These are phyloP conservation scores for Macrophya annulata DNA, from an alignment of 2,888 invertebrate species.

Conservation along the genomic window DNA sequence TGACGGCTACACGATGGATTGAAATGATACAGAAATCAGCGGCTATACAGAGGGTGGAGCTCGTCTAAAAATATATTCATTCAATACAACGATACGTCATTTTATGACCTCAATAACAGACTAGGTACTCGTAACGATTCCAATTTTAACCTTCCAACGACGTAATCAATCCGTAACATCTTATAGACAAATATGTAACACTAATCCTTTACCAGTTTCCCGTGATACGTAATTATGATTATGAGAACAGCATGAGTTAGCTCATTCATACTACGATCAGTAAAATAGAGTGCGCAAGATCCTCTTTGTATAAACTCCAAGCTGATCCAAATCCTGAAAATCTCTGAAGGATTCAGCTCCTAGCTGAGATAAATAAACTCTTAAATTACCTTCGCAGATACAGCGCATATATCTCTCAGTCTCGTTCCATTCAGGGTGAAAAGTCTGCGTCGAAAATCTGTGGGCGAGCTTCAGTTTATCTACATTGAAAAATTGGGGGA, in stretches of 20 bases:
- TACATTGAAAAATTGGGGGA: background rate
- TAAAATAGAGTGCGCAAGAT: background rate
- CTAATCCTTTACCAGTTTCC: background rate
- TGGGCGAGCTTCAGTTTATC: background rate
- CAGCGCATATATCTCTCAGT: background rate
- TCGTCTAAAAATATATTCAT: constrained; percentile 35
- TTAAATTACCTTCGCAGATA: background rate
- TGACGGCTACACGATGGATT: background rate
- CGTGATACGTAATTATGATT: background rate
- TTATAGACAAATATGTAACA: background rate
- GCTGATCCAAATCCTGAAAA: background rate
- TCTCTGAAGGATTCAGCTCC: background rate
- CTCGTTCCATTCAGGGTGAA: constrained; percentile 1
- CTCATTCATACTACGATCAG: background rate
- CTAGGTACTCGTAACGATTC: background rate
- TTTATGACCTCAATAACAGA: constrained; percentile 35
- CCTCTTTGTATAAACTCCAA: background rate
- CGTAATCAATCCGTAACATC: constrained; percentile 3
- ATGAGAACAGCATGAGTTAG: background rate
- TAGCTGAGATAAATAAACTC: background rate
- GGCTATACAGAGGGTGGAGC: background rate
- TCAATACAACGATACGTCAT: constrained; percentile 24
- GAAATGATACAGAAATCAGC: constrained; percentile 14
- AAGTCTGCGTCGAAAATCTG: background rate
- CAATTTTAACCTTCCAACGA: constrained; percentile 32